phyloP scores from a whole-genome alignment of 1,140 invertebrate genomes.

The Ectropis grisescens region DNA sequence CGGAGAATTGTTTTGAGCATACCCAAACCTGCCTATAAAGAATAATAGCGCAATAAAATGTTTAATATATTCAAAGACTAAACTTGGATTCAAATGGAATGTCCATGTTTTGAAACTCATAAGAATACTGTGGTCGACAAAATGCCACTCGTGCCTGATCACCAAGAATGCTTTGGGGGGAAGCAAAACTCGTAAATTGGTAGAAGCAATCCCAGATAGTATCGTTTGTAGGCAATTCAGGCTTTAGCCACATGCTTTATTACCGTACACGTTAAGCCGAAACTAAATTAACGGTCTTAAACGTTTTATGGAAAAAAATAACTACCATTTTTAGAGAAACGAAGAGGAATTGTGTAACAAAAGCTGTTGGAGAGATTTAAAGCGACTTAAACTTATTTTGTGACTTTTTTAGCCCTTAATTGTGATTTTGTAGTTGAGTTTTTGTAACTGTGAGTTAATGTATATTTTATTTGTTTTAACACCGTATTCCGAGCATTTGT shows the following conservation, averaged over 20 bases:
- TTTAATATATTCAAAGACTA: constrained; percentile 34
- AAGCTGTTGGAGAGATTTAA: constrained; percentile 1
- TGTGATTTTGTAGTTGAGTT: no score
- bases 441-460: no score
- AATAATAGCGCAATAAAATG: constrained; percentile 37
- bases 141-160: constrained; percentile 30
- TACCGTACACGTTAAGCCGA: constrained; percentile 8
- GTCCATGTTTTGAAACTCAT: constrained; percentile 48
- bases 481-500: no score
- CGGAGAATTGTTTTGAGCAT: constrained; percentile 3
- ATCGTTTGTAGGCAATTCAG: constrained; percentile 38
- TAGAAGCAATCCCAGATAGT: constrained; percentile 31
- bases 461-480: no score
- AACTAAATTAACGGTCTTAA: constrained; percentile 12
- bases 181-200: constrained; percentile 38
- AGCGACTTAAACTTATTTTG: no score
- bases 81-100: constrained; percentile 46
- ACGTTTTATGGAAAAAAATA: no score
- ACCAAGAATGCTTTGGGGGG: constrained; percentile 33
- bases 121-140: constrained; percentile 45
- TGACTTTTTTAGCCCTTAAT: no score
- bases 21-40: constrained; percentile 30
- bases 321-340: no score
- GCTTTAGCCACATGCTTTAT: constrained; percentile 23
- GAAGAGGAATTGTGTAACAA: neutral